These are phyloP conservation scores for Gymnosoma rotundatum DNA, from an alignment of 2,888 invertebrate genomes.

Conservation along the genomic window DNA sequence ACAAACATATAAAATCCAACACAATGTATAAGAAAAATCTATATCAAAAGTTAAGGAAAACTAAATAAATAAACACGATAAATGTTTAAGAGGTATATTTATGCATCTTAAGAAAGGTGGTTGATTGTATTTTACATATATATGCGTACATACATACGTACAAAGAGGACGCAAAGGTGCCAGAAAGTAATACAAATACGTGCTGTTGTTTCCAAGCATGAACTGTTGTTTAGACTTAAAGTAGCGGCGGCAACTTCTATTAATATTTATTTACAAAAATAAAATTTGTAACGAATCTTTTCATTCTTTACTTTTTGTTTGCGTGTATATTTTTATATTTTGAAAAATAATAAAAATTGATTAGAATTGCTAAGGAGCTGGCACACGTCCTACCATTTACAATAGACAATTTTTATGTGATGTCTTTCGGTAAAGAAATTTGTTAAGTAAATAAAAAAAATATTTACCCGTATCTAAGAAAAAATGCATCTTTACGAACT, in stretches of 20 bases:
- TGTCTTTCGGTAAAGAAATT: background rate
- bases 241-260: background rate
- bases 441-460: background rate
- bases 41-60: conserved; percentile 13
- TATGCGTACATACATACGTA: background rate
- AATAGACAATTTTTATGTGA: background rate
- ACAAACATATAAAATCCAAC: background rate
- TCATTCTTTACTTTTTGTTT: background rate
- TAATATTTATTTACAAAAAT: background rate
- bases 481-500: background rate
- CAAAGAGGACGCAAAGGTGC: background rate
- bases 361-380: conserved; percentile 77
- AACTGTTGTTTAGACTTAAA: background rate
- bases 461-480: background rate
- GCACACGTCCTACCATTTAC: conserved; percentile 51
- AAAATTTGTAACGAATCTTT: background rate
- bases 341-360: conserved; percentile 80
- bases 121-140: background rate
- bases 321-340: background rate
- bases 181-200: conserved; percentile 27
- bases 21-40: conserved; percentile 17
- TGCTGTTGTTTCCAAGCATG: background rate
- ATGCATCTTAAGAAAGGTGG: background rate
- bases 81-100: conserved; percentile 12
- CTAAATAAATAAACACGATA: conserved; percentile 30